Evolutionary conservation across 2,113 vertebrate species (phyloP), one percentile per base, ranked within the genome.

Genomic region (Campylomormyrus tamandua): DNA sequence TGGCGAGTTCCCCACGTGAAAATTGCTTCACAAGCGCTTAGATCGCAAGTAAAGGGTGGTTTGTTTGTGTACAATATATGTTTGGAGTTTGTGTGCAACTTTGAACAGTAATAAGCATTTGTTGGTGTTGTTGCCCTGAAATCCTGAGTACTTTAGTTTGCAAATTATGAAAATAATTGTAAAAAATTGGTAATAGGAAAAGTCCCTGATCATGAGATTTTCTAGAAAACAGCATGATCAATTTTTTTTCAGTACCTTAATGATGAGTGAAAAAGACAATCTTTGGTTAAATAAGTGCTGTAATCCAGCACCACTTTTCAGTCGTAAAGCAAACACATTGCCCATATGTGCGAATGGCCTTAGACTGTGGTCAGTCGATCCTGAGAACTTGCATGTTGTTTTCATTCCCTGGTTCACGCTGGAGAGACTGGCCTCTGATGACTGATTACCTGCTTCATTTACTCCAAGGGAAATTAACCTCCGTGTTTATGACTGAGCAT

Each of bases 361-460:
- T 19, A 35, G 49, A 31, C 6, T 3, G 27, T 24, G 70, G 70
- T 53, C 70, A 42, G 88, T 74, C 39, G 39, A 42, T 42, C 35
- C n/a, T 83, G 49, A 56, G 49, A 86, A 93, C 92, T 91, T 91
- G 90, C 92, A 89, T 93, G 58, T 91, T 74, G 91, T 90, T 93
- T 62, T 94, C 93, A 94, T 94, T 94, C 87, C 91, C 92, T 93
- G 95, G 94, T 92, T 95, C 95, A 93, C 92, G 93, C 94, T 80
- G 89, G 48, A 94, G 92, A 58, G 94, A 19, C 48, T 89, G 58
- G 93, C 91, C 93, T 94, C 94, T 77, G 62, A 94, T 93, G 95
- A 93, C 95, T 94, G 93, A 95, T 96, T 96, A 94, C 95, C 91
- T 93, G 94, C 95, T 95, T 96, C 94, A 94, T 97, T 97, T 96